Base-by-base conservation (phyloP, 2,888 invertebrate species). In the Chalcosyrphus nemorum region DNA sequence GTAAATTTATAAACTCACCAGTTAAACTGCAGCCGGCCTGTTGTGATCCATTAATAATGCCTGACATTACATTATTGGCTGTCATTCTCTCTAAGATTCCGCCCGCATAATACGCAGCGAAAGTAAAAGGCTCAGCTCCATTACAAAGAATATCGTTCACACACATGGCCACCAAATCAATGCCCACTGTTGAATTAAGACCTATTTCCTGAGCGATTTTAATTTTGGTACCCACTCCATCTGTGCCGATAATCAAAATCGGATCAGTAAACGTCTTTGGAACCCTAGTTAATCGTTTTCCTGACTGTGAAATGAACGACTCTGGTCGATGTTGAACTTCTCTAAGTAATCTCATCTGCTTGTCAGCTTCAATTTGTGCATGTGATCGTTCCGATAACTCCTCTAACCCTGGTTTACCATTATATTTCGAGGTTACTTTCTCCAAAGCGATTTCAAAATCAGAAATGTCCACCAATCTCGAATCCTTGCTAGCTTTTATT, bases 101-200 rank as follows among this genome's bases (percentile, higher is more conserved):
- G 87, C 97, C 97, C 6, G 99, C 98, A 92, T 97, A 91, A 92
- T 99, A 99, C 92, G 99, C 98, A 32, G 99, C 93, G 93, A 99
- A 99, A 86, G 97, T 98, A n/a, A 98, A 92, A 0, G 99, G 98
- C 87, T 97, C 95, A 0, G 98, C 99, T 4, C 98, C 99, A 88
- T 98, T 98, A 86, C 98, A 98, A 32, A 99, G 93, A 54, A 99
- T 95, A 91, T 99, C 99, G 92, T 99, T 99, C 4, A 97, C 98
- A 90, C 99, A 99, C 99, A 99, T 99, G 7, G 99, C 99, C 1
- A 99, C 99, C 78, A 99, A 93, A 92, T 99, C 99, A 77, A 97
- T 94, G 35, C 99, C 99, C 81, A 99, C 95, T 0, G 96, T 95
- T 82, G 93, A 92, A 91, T 98, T 97, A 9, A 94, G 93, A 66